A percentile compares a stretch with the other conserved stretches of the same genome.
These are phyloP conservation scores for Cardiocondyla obscurior DNA, from an alignment of 1,140 invertebrate genomes.

Conservation along the genomic window DNA sequence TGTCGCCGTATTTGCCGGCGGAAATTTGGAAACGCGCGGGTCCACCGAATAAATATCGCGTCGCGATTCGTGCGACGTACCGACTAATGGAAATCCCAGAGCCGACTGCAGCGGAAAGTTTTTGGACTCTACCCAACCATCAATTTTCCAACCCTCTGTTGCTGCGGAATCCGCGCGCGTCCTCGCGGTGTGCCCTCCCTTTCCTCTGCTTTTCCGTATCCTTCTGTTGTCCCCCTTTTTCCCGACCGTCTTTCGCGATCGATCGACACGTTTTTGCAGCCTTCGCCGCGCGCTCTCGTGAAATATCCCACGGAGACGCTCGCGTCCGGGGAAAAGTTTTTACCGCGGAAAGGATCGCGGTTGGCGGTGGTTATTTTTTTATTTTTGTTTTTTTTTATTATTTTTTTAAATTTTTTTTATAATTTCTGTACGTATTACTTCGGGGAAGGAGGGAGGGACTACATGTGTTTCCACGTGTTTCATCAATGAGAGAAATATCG, in stretches of 20 bases:
- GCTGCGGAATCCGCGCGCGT: constrained; percentile 23
- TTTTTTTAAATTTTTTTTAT: constrained; percentile 35
- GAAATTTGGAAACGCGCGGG: constrained; percentile 68
- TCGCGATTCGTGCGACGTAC: constrained; percentile 60
- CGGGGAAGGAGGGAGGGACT: too few species aligned
- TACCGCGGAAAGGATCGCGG: background rate
- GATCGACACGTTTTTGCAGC: constrained; percentile 39
- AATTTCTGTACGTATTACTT: background rate
- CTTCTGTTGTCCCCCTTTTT: background rate
- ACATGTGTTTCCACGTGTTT: background rate
- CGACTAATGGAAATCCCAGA: constrained; percentile 67
- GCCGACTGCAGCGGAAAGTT: constrained; percentile 58
- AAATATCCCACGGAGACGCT: background rate
- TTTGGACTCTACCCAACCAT: constrained; percentile 49
- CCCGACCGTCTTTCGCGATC: constrained; percentile 8
- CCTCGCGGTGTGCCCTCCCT: constrained; percentile 7
- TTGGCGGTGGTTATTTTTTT: too few species aligned
- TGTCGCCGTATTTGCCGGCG: constrained; percentile 59
- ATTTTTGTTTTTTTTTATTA: too few species aligned
- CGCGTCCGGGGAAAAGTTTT: background rate
- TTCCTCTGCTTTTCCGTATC: background rate
- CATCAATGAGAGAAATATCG: constrained; percentile 20
- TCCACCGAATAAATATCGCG: constrained; percentile 69
- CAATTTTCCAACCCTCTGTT: constrained; percentile 61
- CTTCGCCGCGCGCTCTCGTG: background rate